Conservation (phyloP, 2,888 invertebrate species). For the Blera fallax region DNA sequence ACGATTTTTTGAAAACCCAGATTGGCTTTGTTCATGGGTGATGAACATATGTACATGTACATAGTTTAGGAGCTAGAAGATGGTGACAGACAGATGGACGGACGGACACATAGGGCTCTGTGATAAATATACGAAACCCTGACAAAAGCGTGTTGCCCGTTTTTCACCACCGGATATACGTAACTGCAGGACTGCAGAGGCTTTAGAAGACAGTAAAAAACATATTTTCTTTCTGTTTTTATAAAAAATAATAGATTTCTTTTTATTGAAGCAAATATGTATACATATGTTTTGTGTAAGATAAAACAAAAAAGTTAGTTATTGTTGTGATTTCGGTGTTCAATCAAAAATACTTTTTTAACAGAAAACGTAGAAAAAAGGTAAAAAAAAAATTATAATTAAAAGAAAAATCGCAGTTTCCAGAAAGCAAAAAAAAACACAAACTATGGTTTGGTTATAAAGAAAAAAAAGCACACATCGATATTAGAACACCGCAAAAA, state of each 20-base stretch:
- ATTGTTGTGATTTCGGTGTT: slow-evolving; percentile 41
- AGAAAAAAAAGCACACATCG: neutral
- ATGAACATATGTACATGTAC: no score
- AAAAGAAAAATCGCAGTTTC: neutral
- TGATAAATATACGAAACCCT: no score
- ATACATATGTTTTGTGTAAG: slow-evolving; percentile 55
- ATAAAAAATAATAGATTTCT: slow-evolving; percentile 71
- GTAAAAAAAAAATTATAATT: neutral
- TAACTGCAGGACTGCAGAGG: no score
- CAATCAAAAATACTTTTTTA: neutral
- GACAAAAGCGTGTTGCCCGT: no score
- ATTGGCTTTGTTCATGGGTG: no score
- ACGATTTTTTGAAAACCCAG: no score
- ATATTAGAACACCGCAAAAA: slow-evolving; percentile 10
- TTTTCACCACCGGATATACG: no score
- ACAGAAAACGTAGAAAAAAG: slow-evolving; percentile 14
- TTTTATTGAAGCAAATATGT: slow-evolving; percentile 72
- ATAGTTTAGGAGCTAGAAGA: no score
- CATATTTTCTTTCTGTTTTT: slow-evolving; percentile 38
- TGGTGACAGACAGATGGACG: no score
- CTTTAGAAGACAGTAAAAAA: neutral
- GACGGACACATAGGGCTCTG: no score
- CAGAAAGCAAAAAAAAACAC: neutral
- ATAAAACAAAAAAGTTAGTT: slow-evolving; percentile 52
- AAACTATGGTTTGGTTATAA: neutral